Evolutionary conservation across 1,140 invertebrate genomes (phyloP).

Genomic region (Leptoteleia sp.): DNA sequence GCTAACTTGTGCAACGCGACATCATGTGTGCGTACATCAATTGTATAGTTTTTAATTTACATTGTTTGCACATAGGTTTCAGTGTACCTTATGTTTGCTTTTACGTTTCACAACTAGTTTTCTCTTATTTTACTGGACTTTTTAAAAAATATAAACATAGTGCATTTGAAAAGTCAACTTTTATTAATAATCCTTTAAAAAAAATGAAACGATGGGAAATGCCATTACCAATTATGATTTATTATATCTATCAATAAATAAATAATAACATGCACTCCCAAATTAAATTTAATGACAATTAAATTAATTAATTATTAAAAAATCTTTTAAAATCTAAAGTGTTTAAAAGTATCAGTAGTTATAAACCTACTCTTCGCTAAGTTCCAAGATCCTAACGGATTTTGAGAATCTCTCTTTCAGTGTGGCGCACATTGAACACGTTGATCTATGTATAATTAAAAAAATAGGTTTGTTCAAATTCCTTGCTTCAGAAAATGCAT

Average conservation of each 20-base stretch:
- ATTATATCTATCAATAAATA: too few relatives aligned
- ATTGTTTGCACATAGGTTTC: conserved; percentile 48
- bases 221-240: too few relatives aligned
- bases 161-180: too few relatives aligned
- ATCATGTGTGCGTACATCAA: conserved; percentile 37
- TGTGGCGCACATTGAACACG: conserved; percentile 68
- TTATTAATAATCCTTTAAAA: too few relatives aligned
- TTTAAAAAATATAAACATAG: too few relatives aligned
- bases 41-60: conserved; percentile 55
- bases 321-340: too few relatives aligned
- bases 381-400: conserved; percentile 69
- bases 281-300: too few relatives aligned
- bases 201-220: too few relatives aligned
- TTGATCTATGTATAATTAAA: conserved; percentile 66
- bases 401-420: conserved; percentile 70
- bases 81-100: conserved; percentile 27
- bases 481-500: conserved; percentile 69
- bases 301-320: too few relatives aligned
- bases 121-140: conserved; percentile 17
- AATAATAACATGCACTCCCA: too few relatives aligned
- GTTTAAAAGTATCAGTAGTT: too few relatives aligned
- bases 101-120: conserved; percentile 44
- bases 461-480: conserved; percentile 68
- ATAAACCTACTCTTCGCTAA: conserved; percentile 69
- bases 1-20: conserved; percentile 33